Percentiles rank a stretch among this genome's conserved stretches.
Conservation (phyloP, 2,797 vertebrate genomes). For the Apodemus agrarius region DNA sequence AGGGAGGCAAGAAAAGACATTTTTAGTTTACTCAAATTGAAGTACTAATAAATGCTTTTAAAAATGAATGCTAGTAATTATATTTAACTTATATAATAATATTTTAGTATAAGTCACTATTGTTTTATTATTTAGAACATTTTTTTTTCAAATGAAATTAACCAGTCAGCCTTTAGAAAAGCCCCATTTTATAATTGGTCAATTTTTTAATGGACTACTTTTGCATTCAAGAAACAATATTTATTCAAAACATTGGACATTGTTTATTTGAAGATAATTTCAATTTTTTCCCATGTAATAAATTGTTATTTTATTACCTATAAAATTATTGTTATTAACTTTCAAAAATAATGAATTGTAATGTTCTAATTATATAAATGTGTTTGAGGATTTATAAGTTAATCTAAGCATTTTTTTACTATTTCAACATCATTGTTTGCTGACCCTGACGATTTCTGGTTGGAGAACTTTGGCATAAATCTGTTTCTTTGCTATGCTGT, state of each 20-base stretch:
- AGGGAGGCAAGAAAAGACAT: conserved; percentile 3
- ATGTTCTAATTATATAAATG: conserved; percentile 28
- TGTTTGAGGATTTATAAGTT: background rate
- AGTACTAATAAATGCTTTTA: conserved; percentile 19
- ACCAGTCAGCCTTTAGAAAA: background rate
- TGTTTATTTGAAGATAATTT: background rate
- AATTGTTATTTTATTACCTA: conserved; percentile 28
- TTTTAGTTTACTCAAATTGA: conserved; percentile 29
- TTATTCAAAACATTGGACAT: background rate
- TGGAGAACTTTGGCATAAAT: background rate
- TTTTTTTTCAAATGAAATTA: conserved; percentile 8
- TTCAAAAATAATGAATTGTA: conserved; percentile 29
- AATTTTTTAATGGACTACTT: conserved; percentile 25
- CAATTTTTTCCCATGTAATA: background rate
- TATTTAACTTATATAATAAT: background rate
- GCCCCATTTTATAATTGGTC: conserved; percentile 19
- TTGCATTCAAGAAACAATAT: conserved; percentile 4
- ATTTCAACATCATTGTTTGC: background rate
- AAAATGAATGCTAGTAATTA: conserved; percentile 21
- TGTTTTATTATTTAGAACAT: conserved; percentile 46
- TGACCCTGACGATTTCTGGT: conserved; percentile 7
- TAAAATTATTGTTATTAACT: conserved; percentile 13
- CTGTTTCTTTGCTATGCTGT: background rate
- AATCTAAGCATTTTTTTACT: conserved; percentile 10
- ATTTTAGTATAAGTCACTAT: conserved; percentile 39